phyloP scores from a whole-genome alignment of 2,888 invertebrate species.

The Aleiodes testaceus region DNA sequence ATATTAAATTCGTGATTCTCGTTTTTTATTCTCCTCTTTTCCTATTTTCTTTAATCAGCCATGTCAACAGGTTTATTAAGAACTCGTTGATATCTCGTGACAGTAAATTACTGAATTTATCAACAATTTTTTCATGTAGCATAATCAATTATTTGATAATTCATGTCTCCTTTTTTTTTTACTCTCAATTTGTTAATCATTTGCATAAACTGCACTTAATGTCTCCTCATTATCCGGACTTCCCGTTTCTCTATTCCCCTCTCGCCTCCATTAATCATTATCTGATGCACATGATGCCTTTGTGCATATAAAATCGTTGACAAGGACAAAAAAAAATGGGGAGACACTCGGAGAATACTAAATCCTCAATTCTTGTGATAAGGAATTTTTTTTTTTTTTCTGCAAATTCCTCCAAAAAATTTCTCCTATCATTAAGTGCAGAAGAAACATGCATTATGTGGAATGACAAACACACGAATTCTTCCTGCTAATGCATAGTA shows the following conservation, averaged over 20 bases:
- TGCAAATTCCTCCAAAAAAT: too few species aligned
- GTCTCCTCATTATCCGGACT: slow-evolving; percentile 35
- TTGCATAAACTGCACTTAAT: slow-evolving; percentile 7
- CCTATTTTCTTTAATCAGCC: not conserved
- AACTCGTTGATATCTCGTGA: not conserved
- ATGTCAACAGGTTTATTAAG: not conserved
- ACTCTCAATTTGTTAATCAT: slow-evolving; percentile 3
- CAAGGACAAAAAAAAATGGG: not conserved
- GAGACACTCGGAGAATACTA: not conserved
- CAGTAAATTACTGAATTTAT: not conserved
- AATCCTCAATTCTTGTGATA: not conserved
- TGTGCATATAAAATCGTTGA: not conserved
- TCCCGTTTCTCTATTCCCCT: slow-evolving; percentile 37
- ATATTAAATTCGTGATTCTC: too few species aligned
- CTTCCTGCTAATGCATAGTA: slow-evolving; percentile 1
- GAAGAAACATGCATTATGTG: too few species aligned
- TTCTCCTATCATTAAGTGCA: too few species aligned
- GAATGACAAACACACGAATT: not conserved
- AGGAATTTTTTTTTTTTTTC: too few species aligned
- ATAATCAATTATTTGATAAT: not conserved
- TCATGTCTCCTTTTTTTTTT: not conserved
- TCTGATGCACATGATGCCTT: not conserved
- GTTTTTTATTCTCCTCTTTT: not conserved
- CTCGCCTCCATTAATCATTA: slow-evolving; percentile 38
- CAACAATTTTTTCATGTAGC: not conserved